Conservation (phyloP, 2,888 invertebrate species). For the Entomobrya proxima region DNA sequence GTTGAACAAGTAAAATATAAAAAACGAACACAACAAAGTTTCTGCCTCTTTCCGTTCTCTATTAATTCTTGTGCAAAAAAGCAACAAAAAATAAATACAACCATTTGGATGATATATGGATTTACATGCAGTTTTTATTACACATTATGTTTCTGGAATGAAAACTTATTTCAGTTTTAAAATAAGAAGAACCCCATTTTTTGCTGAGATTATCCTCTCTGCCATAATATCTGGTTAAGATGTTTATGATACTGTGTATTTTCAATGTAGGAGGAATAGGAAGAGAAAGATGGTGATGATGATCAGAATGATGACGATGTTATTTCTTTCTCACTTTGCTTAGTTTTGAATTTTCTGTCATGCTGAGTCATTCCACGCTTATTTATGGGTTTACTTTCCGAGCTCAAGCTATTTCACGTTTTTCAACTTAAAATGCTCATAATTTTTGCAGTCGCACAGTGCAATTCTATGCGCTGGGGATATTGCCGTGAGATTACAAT, state of each 20-base stretch:
- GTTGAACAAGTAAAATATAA: no score
- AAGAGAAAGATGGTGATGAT: background rate
- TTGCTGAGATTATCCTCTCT: background rate
- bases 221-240: background rate
- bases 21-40: no score
- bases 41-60: no score
- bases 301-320: no score
- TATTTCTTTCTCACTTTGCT: background rate
- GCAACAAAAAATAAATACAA: no score
- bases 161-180: background rate
- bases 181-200: no score
- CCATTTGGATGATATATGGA: no score
- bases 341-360: slow-evolving; percentile 59
- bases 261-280: background rate
- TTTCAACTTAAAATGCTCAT: slow-evolving; percentile 21
- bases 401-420: slow-evolving; percentile 4
- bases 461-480: background rate
- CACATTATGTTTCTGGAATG: no score
- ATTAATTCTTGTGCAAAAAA: no score
- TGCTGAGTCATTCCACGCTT: slow-evolving; percentile 56
- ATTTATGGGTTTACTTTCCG: slow-evolving; percentile 53
- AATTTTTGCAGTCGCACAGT: background rate
- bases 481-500: background rate
- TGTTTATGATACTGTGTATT: background rate
- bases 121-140: no score